phyloP scores from a whole-genome alignment of 2,113 vertebrate species.

The Cottus gobio region DNA sequence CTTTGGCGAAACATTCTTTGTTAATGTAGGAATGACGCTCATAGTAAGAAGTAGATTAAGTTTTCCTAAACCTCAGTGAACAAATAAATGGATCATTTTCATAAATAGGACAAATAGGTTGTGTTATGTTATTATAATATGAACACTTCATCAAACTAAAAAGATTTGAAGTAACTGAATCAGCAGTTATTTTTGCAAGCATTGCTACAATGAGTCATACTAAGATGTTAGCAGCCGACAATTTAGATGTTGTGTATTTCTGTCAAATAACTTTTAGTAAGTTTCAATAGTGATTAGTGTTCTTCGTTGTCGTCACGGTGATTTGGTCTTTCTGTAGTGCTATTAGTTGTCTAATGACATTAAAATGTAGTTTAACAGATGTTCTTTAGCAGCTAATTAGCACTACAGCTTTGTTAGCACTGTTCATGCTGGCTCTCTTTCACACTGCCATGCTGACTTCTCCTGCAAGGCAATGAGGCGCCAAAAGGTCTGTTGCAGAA shows the following conservation, averaged over 20 bases:
- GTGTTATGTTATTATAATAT: not conserved
- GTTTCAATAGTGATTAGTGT: not conserved
- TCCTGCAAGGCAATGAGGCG: not conserved
- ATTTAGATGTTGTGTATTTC: not conserved
- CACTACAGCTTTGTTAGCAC: not conserved
- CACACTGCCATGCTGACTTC: not conserved
- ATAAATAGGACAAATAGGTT: not conserved
- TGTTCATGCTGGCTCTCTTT: not conserved
- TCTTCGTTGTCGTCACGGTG: not conserved
- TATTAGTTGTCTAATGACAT: not conserved
- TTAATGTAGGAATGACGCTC: not conserved
- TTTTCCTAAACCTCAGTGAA: not conserved
- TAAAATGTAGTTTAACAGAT: not conserved
- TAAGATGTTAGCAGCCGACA: not conserved
- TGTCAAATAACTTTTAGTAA: not conserved
- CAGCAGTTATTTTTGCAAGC: not conserved
- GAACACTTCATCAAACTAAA: not conserved
- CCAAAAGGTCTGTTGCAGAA: not conserved
- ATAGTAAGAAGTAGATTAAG: not conserved
- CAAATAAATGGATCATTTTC: not conserved
- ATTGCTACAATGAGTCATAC: not conserved
- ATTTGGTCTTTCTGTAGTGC: not conserved
- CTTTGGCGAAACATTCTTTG: not conserved
- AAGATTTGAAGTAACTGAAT: not conserved
- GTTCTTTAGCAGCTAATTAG: not conserved